phyloP scores from a whole-genome alignment of 2,113 vertebrate genomes.

The Gopherus evgoodei region DNA sequence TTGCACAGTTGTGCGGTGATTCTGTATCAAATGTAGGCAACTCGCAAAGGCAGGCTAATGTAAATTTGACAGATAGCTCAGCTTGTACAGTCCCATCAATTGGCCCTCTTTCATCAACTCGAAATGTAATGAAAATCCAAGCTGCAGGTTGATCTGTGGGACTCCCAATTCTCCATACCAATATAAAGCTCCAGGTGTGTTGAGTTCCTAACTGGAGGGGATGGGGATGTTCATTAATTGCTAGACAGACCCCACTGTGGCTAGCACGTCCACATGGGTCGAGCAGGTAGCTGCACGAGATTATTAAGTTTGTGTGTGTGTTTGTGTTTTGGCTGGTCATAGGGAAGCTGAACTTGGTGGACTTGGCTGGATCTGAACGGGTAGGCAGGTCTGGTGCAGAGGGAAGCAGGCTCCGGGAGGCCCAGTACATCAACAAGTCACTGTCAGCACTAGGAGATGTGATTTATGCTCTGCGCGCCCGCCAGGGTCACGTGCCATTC shows the following conservation, averaged over 20 bases:
- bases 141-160: not conserved
- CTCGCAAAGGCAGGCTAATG: not conserved
- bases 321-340: not conserved
- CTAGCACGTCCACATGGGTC: not conserved
- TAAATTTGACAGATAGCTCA: not conserved
- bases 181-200: not conserved
- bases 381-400: slow-evolving; percentile 93
- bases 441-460: slow-evolving; percentile 93
- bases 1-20: not conserved
- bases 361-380: slow-evolving; percentile 94
- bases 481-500: slow-evolving; percentile 94
- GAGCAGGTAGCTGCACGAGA: not conserved
- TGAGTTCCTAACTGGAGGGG: not conserved
- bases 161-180: not conserved
- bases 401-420: slow-evolving; percentile 92
- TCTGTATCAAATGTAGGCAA: not conserved
- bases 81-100: not conserved
- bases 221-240: not conserved
- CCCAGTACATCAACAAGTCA: slow-evolving; percentile 97
- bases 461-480: slow-evolving; percentile 91
- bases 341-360: slow-evolving; percentile 97
- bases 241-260: not conserved
- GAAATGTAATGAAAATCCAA: not conserved
- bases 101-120: not conserved
- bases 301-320: not conserved